phyloP scores from a whole-genome alignment of 2,888 invertebrate species.

The Caenorhabditis sp. region DNA sequence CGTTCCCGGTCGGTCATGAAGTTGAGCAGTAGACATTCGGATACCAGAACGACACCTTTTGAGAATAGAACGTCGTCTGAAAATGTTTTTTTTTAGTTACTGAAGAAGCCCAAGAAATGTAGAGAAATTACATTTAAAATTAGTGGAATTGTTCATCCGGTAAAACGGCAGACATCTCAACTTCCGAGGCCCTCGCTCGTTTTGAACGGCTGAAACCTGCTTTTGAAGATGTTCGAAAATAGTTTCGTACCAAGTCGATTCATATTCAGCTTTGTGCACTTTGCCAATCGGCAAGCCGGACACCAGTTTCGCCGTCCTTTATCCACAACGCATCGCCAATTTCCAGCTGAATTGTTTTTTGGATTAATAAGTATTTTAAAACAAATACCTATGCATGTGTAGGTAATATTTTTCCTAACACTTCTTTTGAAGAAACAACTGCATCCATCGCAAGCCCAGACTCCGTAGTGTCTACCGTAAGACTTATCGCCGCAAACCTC shows the following conservation, averaged over 20 bases:
- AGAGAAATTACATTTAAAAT: conserved; percentile 31
- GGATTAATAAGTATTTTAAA: too few relatives aligned
- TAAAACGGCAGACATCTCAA: conserved; percentile 2
- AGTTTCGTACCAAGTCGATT: conserved; percentile 84
- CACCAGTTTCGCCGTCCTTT: conserved; percentile 91
- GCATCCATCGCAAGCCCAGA: conserved; percentile 88
- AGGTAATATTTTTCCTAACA: conserved; percentile 60
- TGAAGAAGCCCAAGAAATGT: neutral
- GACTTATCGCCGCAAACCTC: conserved; percentile 86
- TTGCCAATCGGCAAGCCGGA: conserved; percentile 87
- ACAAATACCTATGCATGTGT: conserved; percentile 61
- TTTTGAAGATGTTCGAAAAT: neutral
- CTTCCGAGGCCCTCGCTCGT: conserved; percentile 86
- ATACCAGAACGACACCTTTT: conserved; percentile 18
- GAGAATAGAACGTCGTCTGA: conserved; percentile 57
- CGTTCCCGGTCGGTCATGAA: conserved; percentile 41
- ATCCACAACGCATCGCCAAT: conserved; percentile 86
- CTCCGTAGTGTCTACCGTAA: conserved; percentile 88
- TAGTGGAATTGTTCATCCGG: neutral
- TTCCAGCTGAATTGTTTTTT: conserved; percentile 84
- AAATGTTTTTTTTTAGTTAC: neutral
- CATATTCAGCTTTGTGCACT: conserved; percentile 87
- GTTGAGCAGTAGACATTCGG: conserved; percentile 42
- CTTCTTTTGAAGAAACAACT: conserved; percentile 92
- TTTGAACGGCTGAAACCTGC: conserved; percentile 85